Base-by-base conservation (phyloP, 2,797 vertebrate genomes). In the Coregonus sp. region DNA sequence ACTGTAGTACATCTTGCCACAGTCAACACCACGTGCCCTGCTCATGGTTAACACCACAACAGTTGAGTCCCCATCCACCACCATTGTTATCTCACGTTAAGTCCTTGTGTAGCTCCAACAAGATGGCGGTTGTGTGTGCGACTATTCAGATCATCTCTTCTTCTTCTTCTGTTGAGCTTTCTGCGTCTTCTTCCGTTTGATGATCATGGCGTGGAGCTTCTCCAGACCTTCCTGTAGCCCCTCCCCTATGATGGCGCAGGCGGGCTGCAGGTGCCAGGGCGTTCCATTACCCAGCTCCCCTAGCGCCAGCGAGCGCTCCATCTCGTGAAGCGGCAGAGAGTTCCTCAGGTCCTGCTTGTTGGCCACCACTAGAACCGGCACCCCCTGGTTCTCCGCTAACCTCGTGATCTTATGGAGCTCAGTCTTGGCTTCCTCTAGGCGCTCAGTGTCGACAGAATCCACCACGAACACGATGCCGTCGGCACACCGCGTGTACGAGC, bases 401-500 rank as follows among this genome's bases (percentile, higher is more conserved):
- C 97, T 95, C 18, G 96, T 97, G 91, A 98, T 96, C 91, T 97
- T 98, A 91, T 98, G 97, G 84, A 98, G 94, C 92, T 98, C 97
- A 0, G 96, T 97, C 84, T 96, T 96, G 85, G 96, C 97, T 82
- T 98, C 97, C 91, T 97, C 97, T 80, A 97, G 87, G 79, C 97
- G 94, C 79, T 98, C 97, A 1, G 91, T 91, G 29, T 98, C 97
- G 81, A 97, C 97, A 0, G 97, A 98, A 93, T 98, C 97, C 93
- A 98, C 97, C 89, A 98, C 97, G 47, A 98, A 98, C 86, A 98
- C 96, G 75, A 98, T 96, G 78, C 96, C 97, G 11, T 98, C 97
- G 0, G 97, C 97, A 56, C 97, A 97, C 65, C 97, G 96, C 1
- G 96, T 98, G 90, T 98, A 98, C 0, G 97, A 97, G 76, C 97